phyloP scores from a whole-genome alignment of 2,797 vertebrate genomes.

The Acridotheres tristis region DNA sequence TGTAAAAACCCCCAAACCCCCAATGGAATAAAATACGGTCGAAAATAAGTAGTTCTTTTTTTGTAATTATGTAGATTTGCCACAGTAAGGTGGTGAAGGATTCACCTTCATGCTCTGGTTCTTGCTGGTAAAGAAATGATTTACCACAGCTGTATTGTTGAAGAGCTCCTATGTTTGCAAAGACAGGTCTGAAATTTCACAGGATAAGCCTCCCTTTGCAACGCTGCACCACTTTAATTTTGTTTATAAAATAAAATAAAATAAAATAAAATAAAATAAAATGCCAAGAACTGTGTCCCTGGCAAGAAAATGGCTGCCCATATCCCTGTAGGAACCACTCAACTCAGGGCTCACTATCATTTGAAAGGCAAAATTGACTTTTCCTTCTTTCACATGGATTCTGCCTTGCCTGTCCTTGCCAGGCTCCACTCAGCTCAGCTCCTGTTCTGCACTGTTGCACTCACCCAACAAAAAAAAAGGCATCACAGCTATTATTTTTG shows the following conservation, averaged over 20 bases:
- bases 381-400: background rate
- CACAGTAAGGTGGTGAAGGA: background rate
- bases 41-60: background rate
- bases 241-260: background rate
- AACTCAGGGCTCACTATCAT: background rate
- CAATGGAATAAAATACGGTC: background rate
- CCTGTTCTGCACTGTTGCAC: background rate
- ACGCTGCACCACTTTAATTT: background rate
- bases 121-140: accelerated
- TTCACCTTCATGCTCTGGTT: background rate
- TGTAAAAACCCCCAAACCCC: background rate
- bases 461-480: background rate
- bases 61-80: background rate
- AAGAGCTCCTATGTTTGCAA: background rate
- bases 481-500: background rate
- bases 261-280: background rate
- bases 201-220: background rate
- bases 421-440: background rate
- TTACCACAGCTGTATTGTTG: background rate
- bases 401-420: background rate
- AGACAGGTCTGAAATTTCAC: background rate
- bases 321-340: background rate
- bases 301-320: background rate
- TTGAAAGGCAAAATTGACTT: background rate
- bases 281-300: background rate